Conservation (phyloP, 2,797 vertebrate genomes). For the Hippoglossus hippoglossus region DNA sequence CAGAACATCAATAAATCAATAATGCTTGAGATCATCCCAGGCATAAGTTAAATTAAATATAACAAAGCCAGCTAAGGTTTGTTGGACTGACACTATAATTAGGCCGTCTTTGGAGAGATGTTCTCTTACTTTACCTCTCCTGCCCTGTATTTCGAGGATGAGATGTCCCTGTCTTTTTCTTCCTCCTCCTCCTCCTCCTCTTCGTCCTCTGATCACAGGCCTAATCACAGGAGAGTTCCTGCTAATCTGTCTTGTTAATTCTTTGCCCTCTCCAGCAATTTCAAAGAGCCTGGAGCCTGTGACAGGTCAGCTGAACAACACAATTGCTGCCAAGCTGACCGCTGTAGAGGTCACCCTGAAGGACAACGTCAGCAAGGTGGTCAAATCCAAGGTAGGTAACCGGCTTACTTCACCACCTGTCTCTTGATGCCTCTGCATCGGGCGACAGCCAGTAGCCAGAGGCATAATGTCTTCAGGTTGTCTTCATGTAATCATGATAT, state of each 20-base stretch:
- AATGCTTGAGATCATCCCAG: slow-evolving; percentile 28
- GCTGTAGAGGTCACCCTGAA: slow-evolving; percentile 92
- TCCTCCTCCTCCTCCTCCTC: neutral
- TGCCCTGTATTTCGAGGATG: slow-evolving; percentile 13
- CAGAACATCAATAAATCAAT: slow-evolving; percentile 46
- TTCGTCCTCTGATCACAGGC: slow-evolving; percentile 6
- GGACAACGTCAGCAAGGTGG: slow-evolving; percentile 93
- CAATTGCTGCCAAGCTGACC: slow-evolving; percentile 89
- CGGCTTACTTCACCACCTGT: neutral
- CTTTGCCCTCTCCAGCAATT: slow-evolving; percentile 83
- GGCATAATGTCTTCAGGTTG: too few species aligned
- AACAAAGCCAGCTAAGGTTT: slow-evolving; percentile 28
- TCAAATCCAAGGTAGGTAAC: slow-evolving; percentile 93
- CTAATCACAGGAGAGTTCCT: slow-evolving; percentile 23
- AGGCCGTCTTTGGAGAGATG: slow-evolving; percentile 24
- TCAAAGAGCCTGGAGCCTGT: slow-evolving; percentile 94
- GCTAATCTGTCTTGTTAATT: slow-evolving; percentile 39
- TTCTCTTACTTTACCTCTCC: slow-evolving; percentile 24
- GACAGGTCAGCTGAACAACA: slow-evolving; percentile 89
- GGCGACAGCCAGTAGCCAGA: too few species aligned
- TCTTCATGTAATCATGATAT: too few species aligned
- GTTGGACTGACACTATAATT: slow-evolving; percentile 29
- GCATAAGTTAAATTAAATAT: slow-evolving; percentile 40
- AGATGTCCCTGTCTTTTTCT: slow-evolving; percentile 14
- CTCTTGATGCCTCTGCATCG: neutral